Evolutionary conservation across 2,113 vertebrate genomes (phyloP), one percentile per base, ranked within the genome.

Genomic region (Pagrus major): DNA sequence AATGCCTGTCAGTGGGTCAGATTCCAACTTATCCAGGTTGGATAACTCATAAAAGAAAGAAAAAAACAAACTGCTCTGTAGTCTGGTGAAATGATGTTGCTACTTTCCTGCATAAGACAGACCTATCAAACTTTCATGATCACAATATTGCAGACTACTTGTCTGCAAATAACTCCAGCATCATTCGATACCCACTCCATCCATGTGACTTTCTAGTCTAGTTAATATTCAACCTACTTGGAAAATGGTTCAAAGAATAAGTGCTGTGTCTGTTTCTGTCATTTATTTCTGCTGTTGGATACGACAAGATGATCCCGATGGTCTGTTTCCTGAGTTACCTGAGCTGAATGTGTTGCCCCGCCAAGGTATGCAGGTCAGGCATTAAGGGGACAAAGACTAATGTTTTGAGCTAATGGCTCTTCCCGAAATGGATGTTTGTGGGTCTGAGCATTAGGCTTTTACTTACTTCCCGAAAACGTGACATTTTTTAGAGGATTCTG

Each of bases 311-410:
- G 58, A 60, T 44, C 39, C 37, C 71, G 60, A 54, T 25, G 11
- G 20, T 58, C 39, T 56, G 41, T 73, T 71, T 72, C 52, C 66
- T 71, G 74, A 49, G 66, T 71, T 79, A 71, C 52, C 80, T 83
- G 71, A 78, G 71, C 76, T 74, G 54, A 71, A 31, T 35, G 44
- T 47, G 21, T 23, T 10, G 39, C 31, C 21, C 55, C 47, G 83
- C 67, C 74, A 63, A 76, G 61, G 52, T 46, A 84, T 84, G 60
- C 61, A 71, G 59, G 69, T 37, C 56, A 65, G 77, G 73, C 71
- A 77, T 64, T 82, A 60, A 37, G 20, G 25, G 69, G 78, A 88
- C 80, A 65, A 82, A 84, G 76, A 75, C 64, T 54, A 69, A 73
- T 61, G 37, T 61, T 73, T 59, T 78, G 64, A 66, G 65, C 11